phyloP scores from a whole-genome alignment of 2,797 vertebrate species.

The Mormyrus proboscirostris region DNA sequence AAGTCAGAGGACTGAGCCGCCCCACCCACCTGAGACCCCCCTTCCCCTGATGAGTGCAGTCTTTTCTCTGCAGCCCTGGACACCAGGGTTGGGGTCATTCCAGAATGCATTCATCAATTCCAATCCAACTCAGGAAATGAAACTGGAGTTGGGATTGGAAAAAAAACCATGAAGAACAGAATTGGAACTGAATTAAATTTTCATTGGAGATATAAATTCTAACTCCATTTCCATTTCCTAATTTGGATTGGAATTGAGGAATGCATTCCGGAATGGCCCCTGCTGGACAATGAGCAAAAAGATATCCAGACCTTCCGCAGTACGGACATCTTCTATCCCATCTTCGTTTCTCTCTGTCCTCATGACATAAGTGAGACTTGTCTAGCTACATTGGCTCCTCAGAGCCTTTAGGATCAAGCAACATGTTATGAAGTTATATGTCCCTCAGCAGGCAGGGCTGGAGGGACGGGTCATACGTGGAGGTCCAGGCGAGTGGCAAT shows the following conservation, averaged over 20 bases:
- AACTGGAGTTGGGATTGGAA: too few species aligned
- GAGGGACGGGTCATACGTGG: not conserved
- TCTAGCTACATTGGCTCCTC: not conserved
- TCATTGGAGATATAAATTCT: not conserved
- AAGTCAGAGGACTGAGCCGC: not conserved
- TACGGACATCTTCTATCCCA: not conserved
- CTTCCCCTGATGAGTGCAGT: not conserved
- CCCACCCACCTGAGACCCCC: not conserved
- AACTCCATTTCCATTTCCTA: not conserved
- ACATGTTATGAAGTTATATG: not conserved
- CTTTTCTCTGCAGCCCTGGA: not conserved
- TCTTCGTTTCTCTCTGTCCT: not conserved
- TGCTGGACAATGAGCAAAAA: not conserved
- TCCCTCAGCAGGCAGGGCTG: not conserved
- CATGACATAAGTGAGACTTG: not conserved
- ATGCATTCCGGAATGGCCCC: not conserved
- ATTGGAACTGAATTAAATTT: not conserved
- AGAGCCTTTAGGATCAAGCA: not conserved
- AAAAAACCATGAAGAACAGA: too few species aligned
- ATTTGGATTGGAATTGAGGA: not conserved
- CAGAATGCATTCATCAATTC: too few species aligned
- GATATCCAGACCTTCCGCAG: not conserved
- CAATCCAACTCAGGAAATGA: too few species aligned
- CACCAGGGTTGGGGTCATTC: not conserved
- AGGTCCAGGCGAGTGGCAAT: not conserved